Conservation (phyloP, 2,888 invertebrate species). For the Rapana venosa region DNA sequence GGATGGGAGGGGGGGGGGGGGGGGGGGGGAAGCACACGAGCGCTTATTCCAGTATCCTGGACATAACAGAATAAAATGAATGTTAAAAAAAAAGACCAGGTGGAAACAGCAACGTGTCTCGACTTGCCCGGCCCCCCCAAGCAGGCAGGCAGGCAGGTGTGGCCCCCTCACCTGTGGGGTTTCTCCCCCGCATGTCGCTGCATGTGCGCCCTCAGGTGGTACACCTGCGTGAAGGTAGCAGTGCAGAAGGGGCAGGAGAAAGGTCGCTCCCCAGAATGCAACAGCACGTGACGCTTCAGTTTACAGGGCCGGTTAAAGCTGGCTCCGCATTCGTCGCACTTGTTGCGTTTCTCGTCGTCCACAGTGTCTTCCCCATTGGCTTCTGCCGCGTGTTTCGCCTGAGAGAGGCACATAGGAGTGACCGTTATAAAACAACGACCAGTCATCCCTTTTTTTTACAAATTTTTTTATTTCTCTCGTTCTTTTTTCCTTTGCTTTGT, state of each 20-base stretch:
- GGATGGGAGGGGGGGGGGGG: too few relatives aligned
- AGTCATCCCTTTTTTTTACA: too few relatives aligned
- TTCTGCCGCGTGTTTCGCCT: conserved; percentile 22
- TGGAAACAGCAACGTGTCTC: too few relatives aligned
- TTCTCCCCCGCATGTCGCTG: conserved; percentile 25
- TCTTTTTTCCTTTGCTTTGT: too few relatives aligned
- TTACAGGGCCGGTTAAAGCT: conserved; percentile 73
- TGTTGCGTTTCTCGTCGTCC: background rate
- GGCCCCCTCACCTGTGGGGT: conserved; percentile 21
- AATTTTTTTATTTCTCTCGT: too few relatives aligned
- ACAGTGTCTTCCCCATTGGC: conserved; percentile 16
- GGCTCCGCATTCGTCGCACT: conserved; percentile 42
- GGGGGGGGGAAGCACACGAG: too few relatives aligned
- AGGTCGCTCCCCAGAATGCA: conserved; percentile 74
- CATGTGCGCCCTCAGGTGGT: conserved; percentile 31
- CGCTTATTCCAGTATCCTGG: too few relatives aligned
- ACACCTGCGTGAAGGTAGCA: conserved; percentile 31
- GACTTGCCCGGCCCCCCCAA: too few relatives aligned
- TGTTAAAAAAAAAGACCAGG: too few relatives aligned
- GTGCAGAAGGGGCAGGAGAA: conserved; percentile 60
- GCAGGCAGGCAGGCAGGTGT: too few relatives aligned
- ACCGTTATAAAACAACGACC: background rate
- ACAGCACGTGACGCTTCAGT: conserved; percentile 73
- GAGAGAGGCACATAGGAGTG: background rate
- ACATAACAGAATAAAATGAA: too few relatives aligned